Evolutionary conservation across 2,113 vertebrate genomes (phyloP).

Genomic region (Formicarius rufipectus): DNA sequence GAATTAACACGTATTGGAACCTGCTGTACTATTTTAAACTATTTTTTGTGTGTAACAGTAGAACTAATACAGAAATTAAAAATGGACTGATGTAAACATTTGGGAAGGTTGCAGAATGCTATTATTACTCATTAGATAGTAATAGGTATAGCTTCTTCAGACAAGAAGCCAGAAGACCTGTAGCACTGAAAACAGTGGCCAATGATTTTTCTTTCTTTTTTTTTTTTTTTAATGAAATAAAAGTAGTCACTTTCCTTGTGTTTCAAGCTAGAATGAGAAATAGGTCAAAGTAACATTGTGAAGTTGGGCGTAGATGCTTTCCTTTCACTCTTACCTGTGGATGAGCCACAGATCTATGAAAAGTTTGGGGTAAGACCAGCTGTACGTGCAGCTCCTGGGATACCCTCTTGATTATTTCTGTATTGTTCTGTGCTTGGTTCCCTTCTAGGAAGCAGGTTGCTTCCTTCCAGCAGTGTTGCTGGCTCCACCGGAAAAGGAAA

Average conservation of each 20-base stretch:
- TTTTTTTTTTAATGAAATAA: neutral
- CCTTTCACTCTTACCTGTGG: neutral
- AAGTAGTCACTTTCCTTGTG: neutral
- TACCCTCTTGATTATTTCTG: slow-evolving; percentile 13
- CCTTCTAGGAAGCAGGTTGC: slow-evolving; percentile 67
- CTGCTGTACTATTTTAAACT: neutral
- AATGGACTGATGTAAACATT: neutral
- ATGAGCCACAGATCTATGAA: neutral
- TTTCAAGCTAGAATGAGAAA: neutral
- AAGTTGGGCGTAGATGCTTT: neutral
- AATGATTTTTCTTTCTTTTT: neutral
- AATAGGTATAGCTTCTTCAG: neutral
- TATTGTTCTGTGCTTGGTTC: slow-evolving; percentile 51
- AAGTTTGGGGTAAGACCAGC: neutral
- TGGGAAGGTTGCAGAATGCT: neutral
- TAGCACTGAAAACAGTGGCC: neutral
- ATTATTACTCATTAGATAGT: neutral
- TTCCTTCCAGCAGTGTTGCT: slow-evolving; percentile 57
- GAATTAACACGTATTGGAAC: neutral
- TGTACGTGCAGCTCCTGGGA: neutral
- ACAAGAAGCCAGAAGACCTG: neutral
- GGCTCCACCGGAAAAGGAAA: slow-evolving; percentile 55
- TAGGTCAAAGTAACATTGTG: neutral
- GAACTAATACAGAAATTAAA: neutral
- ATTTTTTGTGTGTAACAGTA: neutral